Evolutionary conservation across 2,797 vertebrate species (phyloP).

Genomic region (Sphaeramia orbicularis): DNA sequence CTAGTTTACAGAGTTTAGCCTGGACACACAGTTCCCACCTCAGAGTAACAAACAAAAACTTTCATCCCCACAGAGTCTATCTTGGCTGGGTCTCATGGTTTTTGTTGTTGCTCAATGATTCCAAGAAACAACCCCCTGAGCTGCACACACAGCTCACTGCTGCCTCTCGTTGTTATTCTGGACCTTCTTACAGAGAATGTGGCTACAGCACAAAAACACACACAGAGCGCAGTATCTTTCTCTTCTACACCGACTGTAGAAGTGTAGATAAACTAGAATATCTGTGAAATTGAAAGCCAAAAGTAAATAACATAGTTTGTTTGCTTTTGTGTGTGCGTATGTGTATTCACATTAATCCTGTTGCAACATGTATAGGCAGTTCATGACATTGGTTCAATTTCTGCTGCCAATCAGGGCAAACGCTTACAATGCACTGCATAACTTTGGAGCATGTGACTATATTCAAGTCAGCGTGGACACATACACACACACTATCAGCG

Average conservation of each 20-base stretch:
- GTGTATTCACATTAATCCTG: background rate
- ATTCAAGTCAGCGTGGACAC: constrained; percentile 26
- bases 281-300: too few species aligned
- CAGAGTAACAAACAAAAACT: constrained; percentile 29
- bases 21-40: constrained; percentile 34
- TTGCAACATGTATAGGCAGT: constrained; percentile 14
- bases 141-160: constrained; percentile 17
- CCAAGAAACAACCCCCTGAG: constrained; percentile 47
- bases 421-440: background rate
- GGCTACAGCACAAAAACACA: constrained; percentile 9
- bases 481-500: constrained; percentile 20
- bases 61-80: constrained; percentile 5
- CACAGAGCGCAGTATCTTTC: background rate
- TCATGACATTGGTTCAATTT: constrained; percentile 25
- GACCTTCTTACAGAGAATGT: background rate
- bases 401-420: constrained; percentile 14
- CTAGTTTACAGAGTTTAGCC: constrained; percentile 5
- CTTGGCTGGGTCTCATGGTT: constrained; percentile 6
- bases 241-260: background rate
- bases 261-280: too few species aligned
- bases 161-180: constrained; percentile 26
- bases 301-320: background rate
- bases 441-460: constrained; percentile 42
- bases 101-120: constrained; percentile 56
- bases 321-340: background rate